Conservation (phyloP, 2,888 invertebrate species). For the Stenolophus ochropezus region DNA sequence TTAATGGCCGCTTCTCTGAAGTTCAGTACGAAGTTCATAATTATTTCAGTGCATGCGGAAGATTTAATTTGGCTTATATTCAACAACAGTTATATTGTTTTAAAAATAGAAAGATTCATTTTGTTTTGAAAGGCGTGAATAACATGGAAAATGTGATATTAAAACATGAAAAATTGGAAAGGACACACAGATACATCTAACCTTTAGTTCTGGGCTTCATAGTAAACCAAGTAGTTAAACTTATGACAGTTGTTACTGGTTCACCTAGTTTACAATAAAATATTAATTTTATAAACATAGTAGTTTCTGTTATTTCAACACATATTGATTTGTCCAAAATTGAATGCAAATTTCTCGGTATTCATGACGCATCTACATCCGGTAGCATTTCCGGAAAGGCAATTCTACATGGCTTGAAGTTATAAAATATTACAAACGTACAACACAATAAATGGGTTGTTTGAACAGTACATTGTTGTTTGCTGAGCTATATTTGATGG, state of each 20-base stretch:
- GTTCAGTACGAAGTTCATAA: conserved; percentile 13
- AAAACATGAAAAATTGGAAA: neutral
- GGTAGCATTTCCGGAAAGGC: neutral
- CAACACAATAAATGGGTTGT: neutral
- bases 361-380: conserved; percentile 8
- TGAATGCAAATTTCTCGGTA: conserved; percentile 12
- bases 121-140: neutral
- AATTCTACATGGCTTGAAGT: neutral
- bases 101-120: neutral
- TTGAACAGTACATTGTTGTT: neutral
- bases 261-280: conserved; percentile 42
- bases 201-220: conserved; percentile 75
- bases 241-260: conserved; percentile 70
- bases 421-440: neutral
- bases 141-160: neutral
- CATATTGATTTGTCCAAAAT: conserved; percentile 18
- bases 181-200: conserved; percentile 67
- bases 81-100: conserved; percentile 34
- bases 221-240: conserved; percentile 76
- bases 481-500: neutral
- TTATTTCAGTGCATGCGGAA: conserved; percentile 37
- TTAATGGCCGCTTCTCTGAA: conserved; percentile 10
- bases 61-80: conserved; percentile 35
- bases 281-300: neutral
- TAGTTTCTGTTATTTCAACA: neutral